Evolutionary conservation across 2,888 invertebrate species (phyloP).

Genomic region (Agrochola macilenta): DNA sequence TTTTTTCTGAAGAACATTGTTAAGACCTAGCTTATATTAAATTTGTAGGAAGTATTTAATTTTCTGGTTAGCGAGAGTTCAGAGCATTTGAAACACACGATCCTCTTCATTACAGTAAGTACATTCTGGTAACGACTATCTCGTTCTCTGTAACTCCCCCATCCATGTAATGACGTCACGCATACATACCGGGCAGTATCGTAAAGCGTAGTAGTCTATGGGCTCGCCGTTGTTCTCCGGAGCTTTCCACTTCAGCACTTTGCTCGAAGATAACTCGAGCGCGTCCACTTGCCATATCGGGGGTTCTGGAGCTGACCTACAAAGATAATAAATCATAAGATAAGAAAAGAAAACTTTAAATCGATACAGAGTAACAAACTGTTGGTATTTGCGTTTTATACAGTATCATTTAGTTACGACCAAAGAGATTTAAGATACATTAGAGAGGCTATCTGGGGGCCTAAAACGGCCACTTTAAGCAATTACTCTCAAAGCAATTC

Average conservation of each 20-base stretch:
- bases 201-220: constrained; percentile 79
- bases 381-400: background rate
- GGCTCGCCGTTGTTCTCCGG: constrained; percentile 80
- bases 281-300: constrained; percentile 75
- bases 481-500: too few species aligned
- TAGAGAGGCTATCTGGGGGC: too few species aligned
- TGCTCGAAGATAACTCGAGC: constrained; percentile 64
- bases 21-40: background rate
- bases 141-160: too few species aligned
- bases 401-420: background rate
- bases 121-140: background rate
- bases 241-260: constrained; percentile 79
- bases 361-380: background rate
- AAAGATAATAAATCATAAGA: constrained; percentile 28
- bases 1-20: background rate
- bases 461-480: too few species aligned
- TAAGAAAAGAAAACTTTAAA: background rate
- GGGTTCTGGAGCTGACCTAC: constrained; percentile 80
- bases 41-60: background rate
- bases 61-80: background rate
- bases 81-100: background rate
- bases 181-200: constrained; percentile 81
- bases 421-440: too few species aligned
- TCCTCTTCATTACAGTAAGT: background rate
- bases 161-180: constrained; percentile 21